Percentiles rank a stretch among this genome's conserved stretches.
Evolutionary conservation across 2,113 vertebrate species (phyloP).

Genomic region (Prinia subflava): DNA sequence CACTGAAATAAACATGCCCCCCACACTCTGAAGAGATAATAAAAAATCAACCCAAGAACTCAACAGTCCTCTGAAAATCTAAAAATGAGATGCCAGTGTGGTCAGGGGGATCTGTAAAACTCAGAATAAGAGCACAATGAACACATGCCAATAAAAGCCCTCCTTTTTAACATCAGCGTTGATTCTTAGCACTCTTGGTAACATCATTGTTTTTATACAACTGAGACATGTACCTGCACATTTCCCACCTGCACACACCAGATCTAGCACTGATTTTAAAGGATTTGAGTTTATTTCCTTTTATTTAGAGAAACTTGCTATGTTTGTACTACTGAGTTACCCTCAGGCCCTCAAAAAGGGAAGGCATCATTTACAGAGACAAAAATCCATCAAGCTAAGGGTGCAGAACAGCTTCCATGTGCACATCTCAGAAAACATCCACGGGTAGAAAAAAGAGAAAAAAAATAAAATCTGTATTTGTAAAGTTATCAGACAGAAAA

Average conservation of each 20-base stretch:
- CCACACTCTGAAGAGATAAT: background rate
- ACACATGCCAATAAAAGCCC: background rate
- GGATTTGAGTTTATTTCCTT: background rate
- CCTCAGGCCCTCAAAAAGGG: background rate
- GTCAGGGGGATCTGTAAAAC: background rate
- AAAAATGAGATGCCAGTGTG: background rate
- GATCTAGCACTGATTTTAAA: background rate
- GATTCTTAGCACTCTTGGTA: background rate
- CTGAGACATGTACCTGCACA: background rate
- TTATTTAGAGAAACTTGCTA: background rate
- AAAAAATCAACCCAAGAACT: background rate
- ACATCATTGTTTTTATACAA: background rate
- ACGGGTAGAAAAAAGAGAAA: no score
- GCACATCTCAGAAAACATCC: background rate
- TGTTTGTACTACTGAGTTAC: background rate
- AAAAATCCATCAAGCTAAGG: background rate
- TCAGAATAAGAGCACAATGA: background rate
- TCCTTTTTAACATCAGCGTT: background rate
- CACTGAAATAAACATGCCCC: accelerated
- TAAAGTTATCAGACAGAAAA: background rate
- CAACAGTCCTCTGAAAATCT: background rate
- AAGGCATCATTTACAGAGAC: background rate
- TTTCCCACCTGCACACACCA: background rate
- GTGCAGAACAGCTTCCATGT: background rate
- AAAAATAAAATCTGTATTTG: background rate